phyloP scores from a whole-genome alignment of 1,140 invertebrate species.

The Zaprionus ornatus region DNA sequence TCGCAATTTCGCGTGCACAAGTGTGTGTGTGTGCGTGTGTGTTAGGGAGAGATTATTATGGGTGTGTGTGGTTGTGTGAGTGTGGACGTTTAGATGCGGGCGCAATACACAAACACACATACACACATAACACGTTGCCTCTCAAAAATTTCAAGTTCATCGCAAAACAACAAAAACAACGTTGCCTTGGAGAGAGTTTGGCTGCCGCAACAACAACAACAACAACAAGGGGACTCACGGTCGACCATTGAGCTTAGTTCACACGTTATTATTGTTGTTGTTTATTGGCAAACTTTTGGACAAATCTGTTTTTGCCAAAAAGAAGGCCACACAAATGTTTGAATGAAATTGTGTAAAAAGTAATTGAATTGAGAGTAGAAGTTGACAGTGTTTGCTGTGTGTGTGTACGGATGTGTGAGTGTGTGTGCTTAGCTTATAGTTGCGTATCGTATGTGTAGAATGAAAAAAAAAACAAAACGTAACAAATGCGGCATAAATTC shows the following conservation, averaged over 20 bases:
- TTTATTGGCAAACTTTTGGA: conserved; percentile 14
- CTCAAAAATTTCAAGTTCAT: conserved; percentile 32
- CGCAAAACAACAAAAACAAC: conserved; percentile 4
- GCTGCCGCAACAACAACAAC: conserved; percentile 12
- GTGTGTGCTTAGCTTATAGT: background rate
- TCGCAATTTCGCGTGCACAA: conserved; percentile 9
- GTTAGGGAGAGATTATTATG: conserved; percentile 23
- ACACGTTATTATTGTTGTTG: conserved; percentile 1
- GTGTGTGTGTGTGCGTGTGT: conserved; percentile 5
- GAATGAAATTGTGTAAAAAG: conserved; percentile 18
- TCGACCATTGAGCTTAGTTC: background rate
- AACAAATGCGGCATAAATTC: background rate
- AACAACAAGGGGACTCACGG: conserved; percentile 6
- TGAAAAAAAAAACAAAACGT: background rate
- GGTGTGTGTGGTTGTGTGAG: conserved; percentile 18
- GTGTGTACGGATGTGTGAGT: background rate
- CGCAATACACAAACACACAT: conserved; percentile 10
- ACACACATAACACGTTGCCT: conserved; percentile 18
- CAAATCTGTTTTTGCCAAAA: conserved; percentile 5
- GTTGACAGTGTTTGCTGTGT: background rate
- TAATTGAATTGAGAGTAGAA: conserved; percentile 14
- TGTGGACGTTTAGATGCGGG: conserved; percentile 15
- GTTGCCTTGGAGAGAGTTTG: background rate
- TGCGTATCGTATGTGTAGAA: background rate
- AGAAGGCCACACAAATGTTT: conserved; percentile 33